Percentiles rank a stretch among this genome's conserved stretches.
Conservation (phyloP, 2,797 vertebrate genomes). For the Caiman crocodilus region DNA sequence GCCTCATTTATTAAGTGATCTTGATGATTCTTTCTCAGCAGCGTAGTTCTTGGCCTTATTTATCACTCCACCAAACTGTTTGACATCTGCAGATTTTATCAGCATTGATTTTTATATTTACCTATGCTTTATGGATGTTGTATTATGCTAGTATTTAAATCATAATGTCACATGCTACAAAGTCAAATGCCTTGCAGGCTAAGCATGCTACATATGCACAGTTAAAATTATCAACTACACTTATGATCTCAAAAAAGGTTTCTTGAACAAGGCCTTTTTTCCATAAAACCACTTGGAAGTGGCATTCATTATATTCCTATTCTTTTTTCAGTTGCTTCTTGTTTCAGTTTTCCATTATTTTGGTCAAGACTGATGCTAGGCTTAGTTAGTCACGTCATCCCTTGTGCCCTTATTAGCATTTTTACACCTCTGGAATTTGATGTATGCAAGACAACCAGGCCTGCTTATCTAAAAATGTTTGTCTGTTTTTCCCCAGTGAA, state of each 20-base stretch:
- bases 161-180: fast-evolving
- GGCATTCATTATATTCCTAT: not conserved
- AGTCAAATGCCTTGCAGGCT: not conserved
- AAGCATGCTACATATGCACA: not conserved
- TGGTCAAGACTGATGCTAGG: not conserved
- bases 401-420: no score
- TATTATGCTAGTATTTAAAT: not conserved
- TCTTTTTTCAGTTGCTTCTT: not conserved
- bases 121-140: fast-evolving
- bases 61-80: not conserved
- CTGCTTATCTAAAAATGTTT: not conserved
- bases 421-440: no score
- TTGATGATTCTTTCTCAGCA: not conserved
- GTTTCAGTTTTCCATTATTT: not conserved
- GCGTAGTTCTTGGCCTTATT: not conserved
- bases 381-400: no score
- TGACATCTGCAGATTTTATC: not conserved
- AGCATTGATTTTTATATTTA: not conserved
- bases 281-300: not conserved
- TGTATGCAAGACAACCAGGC: not conserved
- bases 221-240: not conserved
- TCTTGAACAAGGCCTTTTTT: not conserved
- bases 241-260: not conserved
- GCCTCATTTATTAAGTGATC: no score
- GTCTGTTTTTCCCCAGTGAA: not conserved